A percentile compares a stretch with the other conserved stretches of the same genome.
These are phyloP conservation scores for Heliconius erato DNA, from an alignment of 2,888 invertebrate species.

Conservation along the genomic window DNA sequence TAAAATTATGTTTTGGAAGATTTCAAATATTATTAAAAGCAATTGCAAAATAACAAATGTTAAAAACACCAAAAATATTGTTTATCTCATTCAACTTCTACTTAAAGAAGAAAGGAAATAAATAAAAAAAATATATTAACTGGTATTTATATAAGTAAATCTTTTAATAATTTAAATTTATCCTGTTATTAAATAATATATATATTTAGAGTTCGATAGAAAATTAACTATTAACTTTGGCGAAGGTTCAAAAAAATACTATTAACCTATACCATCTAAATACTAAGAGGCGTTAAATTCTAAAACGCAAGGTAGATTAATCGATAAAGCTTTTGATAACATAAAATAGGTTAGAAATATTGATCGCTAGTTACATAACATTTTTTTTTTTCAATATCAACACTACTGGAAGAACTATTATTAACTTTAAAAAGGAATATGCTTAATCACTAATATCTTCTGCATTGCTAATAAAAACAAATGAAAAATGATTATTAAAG, in stretches of 20 bases:
- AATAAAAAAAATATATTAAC: no score
- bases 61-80: no score
- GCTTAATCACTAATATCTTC: not conserved
- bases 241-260: not conserved
- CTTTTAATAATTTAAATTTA: not conserved
- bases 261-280: not conserved
- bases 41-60: no score
- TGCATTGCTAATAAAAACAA: conserved; percentile 32
- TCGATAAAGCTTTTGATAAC: conserved; percentile 42
- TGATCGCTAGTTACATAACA: conserved; percentile 74
- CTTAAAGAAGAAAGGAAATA: no score
- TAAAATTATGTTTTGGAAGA: no score
- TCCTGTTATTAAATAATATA: not conserved
- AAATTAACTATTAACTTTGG: not conserved
- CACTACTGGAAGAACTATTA: not conserved
- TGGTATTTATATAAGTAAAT: no score
- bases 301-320: conserved; percentile 14
- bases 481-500: conserved; percentile 15
- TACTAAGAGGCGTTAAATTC: not conserved
- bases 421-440: not conserved
- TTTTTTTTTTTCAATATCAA: conserved; percentile 37
- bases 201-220: not conserved
- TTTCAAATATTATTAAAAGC: no score
- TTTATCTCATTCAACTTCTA: no score
- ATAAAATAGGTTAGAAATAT: conserved; percentile 56